Percentiles rank a stretch among this genome's conserved stretches.
Evolutionary conservation across 23 tunicate species (phyloP).

Genomic region (Trididemnum miniatum): DNA sequence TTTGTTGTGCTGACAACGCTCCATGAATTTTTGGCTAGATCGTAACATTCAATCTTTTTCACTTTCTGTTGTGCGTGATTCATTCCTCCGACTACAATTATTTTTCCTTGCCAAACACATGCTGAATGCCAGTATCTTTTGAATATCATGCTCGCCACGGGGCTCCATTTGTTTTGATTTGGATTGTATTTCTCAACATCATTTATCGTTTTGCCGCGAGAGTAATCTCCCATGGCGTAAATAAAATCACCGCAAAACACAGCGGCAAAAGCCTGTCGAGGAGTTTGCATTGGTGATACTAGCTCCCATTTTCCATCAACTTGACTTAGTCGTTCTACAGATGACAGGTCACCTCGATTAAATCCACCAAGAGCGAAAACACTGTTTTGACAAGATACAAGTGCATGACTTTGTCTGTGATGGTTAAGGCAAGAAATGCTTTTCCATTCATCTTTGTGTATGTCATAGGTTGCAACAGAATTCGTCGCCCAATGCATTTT

Average conservation of each 20-base stretch:
- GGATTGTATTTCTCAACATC: neutral
- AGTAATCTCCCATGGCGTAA: conserved; percentile 1
- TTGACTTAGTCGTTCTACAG: neutral
- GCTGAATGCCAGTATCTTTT: conserved; percentile 14
- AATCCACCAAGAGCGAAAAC: neutral
- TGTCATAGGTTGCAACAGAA: too few species aligned
- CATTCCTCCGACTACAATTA: neutral
- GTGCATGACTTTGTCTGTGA: too few species aligned
- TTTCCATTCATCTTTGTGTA: too few species aligned
- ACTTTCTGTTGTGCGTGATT: neutral
- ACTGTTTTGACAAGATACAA: too few species aligned
- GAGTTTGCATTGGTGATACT: neutral
- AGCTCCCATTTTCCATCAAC: neutral
- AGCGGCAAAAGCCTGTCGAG: neutral
- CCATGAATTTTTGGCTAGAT: neutral
- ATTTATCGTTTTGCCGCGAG: neutral
- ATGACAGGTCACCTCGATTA: neutral
- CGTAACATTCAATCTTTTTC: neutral
- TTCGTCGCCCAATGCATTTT: too few species aligned
- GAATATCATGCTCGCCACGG: neutral
- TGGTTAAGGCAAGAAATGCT: too few species aligned
- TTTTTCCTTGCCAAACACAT: conserved; percentile 13
- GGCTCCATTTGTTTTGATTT: neutral
- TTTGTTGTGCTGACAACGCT: neutral
- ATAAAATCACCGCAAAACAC: neutral